Percentiles rank a stretch among this genome's conserved stretches.
Evolutionary conservation across 2,888 invertebrate genomes (phyloP).

Genomic region (Azorinus chamasolen): DNA sequence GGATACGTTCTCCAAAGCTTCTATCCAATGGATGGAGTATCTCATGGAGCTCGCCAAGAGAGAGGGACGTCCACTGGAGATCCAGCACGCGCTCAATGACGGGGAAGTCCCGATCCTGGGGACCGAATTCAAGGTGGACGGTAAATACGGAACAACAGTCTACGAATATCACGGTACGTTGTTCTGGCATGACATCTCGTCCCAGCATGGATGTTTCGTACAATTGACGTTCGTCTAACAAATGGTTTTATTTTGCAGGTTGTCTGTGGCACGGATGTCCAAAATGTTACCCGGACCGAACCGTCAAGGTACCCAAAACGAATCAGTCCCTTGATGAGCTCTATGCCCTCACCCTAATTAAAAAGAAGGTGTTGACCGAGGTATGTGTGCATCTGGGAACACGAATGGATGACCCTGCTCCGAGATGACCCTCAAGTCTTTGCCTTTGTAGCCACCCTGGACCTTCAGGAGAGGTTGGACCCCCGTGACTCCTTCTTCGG

Average conservation of each 20-base stretch:
- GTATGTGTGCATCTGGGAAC: constrained; percentile 30
- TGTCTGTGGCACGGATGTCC: constrained; percentile 42
- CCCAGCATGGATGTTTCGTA: not conserved
- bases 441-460: not conserved
- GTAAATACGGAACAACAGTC: constrained; percentile 8
- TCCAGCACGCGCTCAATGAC: constrained; percentile 32
- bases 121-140: constrained; percentile 30
- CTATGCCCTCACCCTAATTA: constrained; percentile 9
- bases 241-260: constrained; percentile 7
- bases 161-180: constrained; percentile 5
- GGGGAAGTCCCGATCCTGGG: constrained; percentile 18
- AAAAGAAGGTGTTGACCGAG: constrained; percentile 21
- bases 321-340: constrained; percentile 11
- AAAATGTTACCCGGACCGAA: constrained; percentile 15
- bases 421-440: constrained; percentile 19
- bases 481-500: constrained; percentile 76
- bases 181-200: not conserved
- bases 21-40: not conserved
- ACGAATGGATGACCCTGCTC: constrained; percentile 6
- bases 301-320: constrained; percentile 5
- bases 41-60: not conserved
- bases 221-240: not conserved
- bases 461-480: constrained; percentile 50
- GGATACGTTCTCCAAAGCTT: constrained; percentile 8
- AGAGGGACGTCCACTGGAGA: not conserved